Percentiles rank a stretch among this genome's conserved stretches.
Conservation (phyloP, 2,888 invertebrate genomes). For the Andrena hattorfiana region DNA sequence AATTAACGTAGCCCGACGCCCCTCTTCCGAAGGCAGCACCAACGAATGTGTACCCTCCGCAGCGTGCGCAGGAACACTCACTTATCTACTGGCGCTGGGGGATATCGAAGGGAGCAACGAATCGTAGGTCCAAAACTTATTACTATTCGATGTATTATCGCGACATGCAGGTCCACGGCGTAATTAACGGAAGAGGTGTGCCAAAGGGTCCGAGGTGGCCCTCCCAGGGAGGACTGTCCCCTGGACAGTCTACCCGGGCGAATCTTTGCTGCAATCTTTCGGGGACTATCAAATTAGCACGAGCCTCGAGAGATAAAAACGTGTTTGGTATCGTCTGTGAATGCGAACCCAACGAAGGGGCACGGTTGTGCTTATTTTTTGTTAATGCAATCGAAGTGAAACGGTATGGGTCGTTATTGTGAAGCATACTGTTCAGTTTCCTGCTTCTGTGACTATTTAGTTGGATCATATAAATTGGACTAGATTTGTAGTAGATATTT, state of each 20-base stretch:
- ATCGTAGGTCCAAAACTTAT: slow-evolving; percentile 56
- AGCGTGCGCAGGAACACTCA: slow-evolving; percentile 52
- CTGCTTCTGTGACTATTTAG: too few species aligned
- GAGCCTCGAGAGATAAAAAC: slow-evolving; percentile 42
- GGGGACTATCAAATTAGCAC: slow-evolving; percentile 52
- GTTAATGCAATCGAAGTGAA: background rate
- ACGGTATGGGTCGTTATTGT: background rate
- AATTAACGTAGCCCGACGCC: slow-evolving; percentile 52
- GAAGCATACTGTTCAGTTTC: background rate
- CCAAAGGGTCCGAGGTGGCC: slow-evolving; percentile 43
- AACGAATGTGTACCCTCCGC: slow-evolving; percentile 19
- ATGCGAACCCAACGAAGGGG: slow-evolving; percentile 11
- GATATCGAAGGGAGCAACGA: slow-evolving; percentile 35
- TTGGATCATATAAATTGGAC: too few species aligned
- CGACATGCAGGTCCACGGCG: slow-evolving; percentile 29
- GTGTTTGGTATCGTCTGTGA: slow-evolving; percentile 44
- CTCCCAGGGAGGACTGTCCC: slow-evolving; percentile 39
- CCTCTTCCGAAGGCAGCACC: background rate
- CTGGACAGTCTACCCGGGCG: background rate
- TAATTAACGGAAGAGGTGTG: slow-evolving; percentile 68
- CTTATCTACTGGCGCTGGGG: slow-evolving; percentile 37
- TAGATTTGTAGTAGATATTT: slow-evolving; percentile 10
- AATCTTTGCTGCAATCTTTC: slow-evolving; percentile 37
- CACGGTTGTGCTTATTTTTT: background rate
- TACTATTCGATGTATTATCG: slow-evolving; percentile 66